Evolutionary conservation across 2,113 vertebrate species (phyloP), one percentile per base, ranked within the genome.

Genomic region (Boulengeromyrus knoepffleri): DNA sequence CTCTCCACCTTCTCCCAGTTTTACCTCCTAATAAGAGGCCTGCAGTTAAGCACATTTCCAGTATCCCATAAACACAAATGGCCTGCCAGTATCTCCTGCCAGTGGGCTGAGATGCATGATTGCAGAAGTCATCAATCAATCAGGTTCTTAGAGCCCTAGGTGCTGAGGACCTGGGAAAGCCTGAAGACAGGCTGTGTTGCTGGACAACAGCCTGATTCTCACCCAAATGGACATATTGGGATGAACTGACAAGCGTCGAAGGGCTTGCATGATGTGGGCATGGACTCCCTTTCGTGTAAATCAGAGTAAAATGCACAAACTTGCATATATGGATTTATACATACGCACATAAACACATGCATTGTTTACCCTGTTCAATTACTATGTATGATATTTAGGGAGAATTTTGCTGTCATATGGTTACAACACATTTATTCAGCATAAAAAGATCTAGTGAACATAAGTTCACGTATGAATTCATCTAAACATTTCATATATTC

Each of bases 31-130:
- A 88, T 88, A 90, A 90, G 70, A 58, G 86, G 24, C 24, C 24
- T 39, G n/a, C 31, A 52, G 70, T 90, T 88, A 90, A 90, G 86
- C 70, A 87, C 83, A 90, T 90, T 88, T 88, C 87, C 66, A 87
- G 90, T 88, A 90, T 88, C 66, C 86, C 39, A 77, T 88, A 90
- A 88, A 90, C 90, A 90, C 70, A 90, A 88, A 88, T 80, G 46
- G 74, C 86, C 15, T 24, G 70, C 50, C 21, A 50, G 83, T 88
- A 88, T 90, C 49, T 83, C 90, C 87, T 88, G 90, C 74, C 86
- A 90, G 19, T 39, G 42, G 21, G 36, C 36, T 17, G 50, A 88
- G 90, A 90, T 58, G 56, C 56, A 90, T 88, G 47, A 39, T 39
- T 47, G 21, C 49, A 31, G 21, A 5, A 49, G 52, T 58, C 24